phyloP scores from a whole-genome alignment of 2,888 invertebrate species.

The Agrochola lychnidis region DNA sequence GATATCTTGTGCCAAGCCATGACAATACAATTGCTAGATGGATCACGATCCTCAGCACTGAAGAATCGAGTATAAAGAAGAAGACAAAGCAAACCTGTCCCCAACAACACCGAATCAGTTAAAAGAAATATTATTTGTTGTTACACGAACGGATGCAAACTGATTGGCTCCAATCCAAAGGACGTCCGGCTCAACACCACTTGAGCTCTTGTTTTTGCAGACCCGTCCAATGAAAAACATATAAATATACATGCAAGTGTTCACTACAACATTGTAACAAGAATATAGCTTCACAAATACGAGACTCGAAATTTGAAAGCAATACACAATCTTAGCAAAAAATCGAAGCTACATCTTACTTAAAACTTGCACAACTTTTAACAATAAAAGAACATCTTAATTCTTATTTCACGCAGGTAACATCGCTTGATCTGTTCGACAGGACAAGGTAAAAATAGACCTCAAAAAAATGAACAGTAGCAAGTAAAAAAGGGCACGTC shows the following conservation, averaged over 20 bases:
- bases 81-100: background rate
- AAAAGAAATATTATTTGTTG: constrained; percentile 46
- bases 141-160: constrained; percentile 65
- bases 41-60: background rate
- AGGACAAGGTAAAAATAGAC: constrained; percentile 47
- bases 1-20: background rate
- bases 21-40: background rate
- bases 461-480: constrained; percentile 68
- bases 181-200: constrained; percentile 68
- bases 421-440: constrained; percentile 59
- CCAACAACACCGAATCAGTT: constrained; percentile 28
- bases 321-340: constrained; percentile 37
- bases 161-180: constrained; percentile 65
- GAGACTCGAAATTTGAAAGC: constrained; percentile 24
- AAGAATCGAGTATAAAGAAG: background rate
- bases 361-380: constrained; percentile 54
- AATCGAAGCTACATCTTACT: constrained; percentile 14
- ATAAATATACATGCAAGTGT: constrained; percentile 22
- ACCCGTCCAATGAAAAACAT: constrained; percentile 25
- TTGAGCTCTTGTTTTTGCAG: constrained; percentile 59
- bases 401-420: constrained; percentile 65
- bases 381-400: constrained; percentile 59
- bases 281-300: constrained; percentile 16
- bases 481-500: constrained; percentile 68
- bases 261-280: constrained; percentile 12